A percentile compares a stretch with the other conserved stretches of the same genome.
phyloP scores from a whole-genome alignment of 2,888 invertebrate genomes.

The Amphipyra berbera region DNA sequence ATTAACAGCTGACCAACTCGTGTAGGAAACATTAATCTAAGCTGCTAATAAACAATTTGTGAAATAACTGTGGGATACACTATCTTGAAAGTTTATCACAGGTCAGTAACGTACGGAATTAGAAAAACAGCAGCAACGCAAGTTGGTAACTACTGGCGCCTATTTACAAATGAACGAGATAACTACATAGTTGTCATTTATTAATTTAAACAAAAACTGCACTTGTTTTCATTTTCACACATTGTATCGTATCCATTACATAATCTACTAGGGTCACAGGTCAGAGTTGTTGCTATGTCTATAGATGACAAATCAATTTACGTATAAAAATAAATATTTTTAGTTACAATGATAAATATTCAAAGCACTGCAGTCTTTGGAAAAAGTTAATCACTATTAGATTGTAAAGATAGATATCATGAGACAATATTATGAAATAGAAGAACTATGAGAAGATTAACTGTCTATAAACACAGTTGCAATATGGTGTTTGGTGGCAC shows the following conservation, averaged over 20 bases:
- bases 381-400: too few species aligned
- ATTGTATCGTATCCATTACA: slow-evolving; percentile 5
- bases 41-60: slow-evolving; percentile 71
- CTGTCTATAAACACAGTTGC: too few species aligned
- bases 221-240: slow-evolving; percentile 48
- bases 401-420: too few species aligned
- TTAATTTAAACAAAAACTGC: slow-evolving; percentile 65
- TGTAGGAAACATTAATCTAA: slow-evolving; percentile 61
- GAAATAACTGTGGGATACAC: slow-evolving; percentile 70
- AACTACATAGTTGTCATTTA: slow-evolving; percentile 46
- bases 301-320: not conserved
- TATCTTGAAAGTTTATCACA: slow-evolving; percentile 81
- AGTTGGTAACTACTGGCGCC: slow-evolving; percentile 76
- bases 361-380: too few species aligned
- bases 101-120: slow-evolving; percentile 80
- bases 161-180: slow-evolving; percentile 66
- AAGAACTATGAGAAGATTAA: too few species aligned
- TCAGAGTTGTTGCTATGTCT: slow-evolving; percentile 18
- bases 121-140: slow-evolving; percentile 76
- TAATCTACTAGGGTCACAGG: slow-evolving; percentile 31
- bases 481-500: too few species aligned
- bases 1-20: slow-evolving; percentile 69
- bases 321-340: not conserved
- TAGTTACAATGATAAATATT: not conserved
- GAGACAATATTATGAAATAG: too few species aligned